A percentile compares a stretch with the other conserved stretches of the same genome.
phyloP scores from a whole-genome alignment of 2,113 vertebrate species.

The Noctilio leporinus region DNA sequence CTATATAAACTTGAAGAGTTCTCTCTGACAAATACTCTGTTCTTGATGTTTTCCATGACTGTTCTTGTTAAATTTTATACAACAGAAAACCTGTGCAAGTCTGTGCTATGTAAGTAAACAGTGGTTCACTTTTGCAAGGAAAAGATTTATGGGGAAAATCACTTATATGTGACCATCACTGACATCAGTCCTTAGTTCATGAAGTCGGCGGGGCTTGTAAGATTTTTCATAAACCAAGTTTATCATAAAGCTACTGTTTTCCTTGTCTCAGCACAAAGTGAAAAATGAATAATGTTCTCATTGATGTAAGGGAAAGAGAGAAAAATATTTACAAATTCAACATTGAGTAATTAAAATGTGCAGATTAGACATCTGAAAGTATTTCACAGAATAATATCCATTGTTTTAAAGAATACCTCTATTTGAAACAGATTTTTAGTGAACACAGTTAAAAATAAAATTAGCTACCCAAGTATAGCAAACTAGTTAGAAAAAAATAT shows the following conservation, averaged over 20 bases:
- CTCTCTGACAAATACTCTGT: slow-evolving; percentile 60
- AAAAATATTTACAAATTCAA: slow-evolving; percentile 65
- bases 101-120: slow-evolving; percentile 70
- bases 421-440: not conserved
- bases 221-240: slow-evolving; percentile 69
- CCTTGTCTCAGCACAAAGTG: slow-evolving; percentile 68
- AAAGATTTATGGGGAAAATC: slow-evolving; percentile 76
- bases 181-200: slow-evolving; percentile 75
- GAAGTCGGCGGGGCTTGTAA: slow-evolving; percentile 75
- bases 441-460: not conserved
- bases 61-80: slow-evolving; percentile 74
- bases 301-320: slow-evolving; percentile 39
- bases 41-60: slow-evolving; percentile 66
- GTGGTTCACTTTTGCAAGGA: slow-evolving; percentile 73
- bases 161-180: slow-evolving; percentile 76
- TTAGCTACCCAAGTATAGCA: not conserved
- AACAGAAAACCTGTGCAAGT: slow-evolving; percentile 30
- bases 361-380: slow-evolving; percentile 41
- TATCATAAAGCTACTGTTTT: slow-evolving; percentile 71
- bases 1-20: slow-evolving; percentile 54
- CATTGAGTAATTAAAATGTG: slow-evolving; percentile 56
- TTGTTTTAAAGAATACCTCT: not conserved
- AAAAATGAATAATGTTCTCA: slow-evolving; percentile 73
- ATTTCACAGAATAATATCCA: slow-evolving; percentile 53
- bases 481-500: not conserved